These are phyloP conservation scores for Dasysyrphus tricinctus DNA, from an alignment of 2,888 invertebrate species.

Conservation along the genomic window DNA sequence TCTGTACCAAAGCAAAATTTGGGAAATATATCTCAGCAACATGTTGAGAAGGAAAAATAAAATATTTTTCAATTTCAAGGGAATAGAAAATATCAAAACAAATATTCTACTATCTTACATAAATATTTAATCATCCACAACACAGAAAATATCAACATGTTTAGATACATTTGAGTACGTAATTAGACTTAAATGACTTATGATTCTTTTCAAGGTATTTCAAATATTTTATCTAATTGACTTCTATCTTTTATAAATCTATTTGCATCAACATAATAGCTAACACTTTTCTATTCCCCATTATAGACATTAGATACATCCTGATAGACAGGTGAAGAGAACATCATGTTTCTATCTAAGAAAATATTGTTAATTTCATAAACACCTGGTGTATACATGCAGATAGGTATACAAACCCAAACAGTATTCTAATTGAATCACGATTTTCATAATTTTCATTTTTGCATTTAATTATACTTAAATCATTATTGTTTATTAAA, in stretches of 20 bases:
- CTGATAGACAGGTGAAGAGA: conserved; percentile 40
- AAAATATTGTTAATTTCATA: conserved; percentile 20
- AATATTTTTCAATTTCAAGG: neutral
- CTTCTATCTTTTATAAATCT: neutral
- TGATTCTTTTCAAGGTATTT: neutral
- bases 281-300: neutral
- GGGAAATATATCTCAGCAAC: neutral
- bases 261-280: neutral
- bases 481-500: conserved; percentile 42
- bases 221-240: neutral
- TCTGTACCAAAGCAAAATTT: neutral
- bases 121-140: neutral
- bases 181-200: neutral
- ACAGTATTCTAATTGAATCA: conserved; percentile 68
- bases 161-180: neutral
- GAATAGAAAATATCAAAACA: neutral
- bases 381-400: conserved; percentile 46
- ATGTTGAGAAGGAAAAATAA: conserved; percentile 6
- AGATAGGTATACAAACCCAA: neutral
- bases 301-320: conserved; percentile 22
- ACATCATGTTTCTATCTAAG: conserved; percentile 13
- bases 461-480: conserved; percentile 57
- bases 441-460: conserved; percentile 63
- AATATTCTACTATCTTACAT: neutral
- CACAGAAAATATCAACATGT: neutral